phyloP scores from a whole-genome alignment of 2,797 vertebrate genomes.

The Sarcophilus harrisii region DNA sequence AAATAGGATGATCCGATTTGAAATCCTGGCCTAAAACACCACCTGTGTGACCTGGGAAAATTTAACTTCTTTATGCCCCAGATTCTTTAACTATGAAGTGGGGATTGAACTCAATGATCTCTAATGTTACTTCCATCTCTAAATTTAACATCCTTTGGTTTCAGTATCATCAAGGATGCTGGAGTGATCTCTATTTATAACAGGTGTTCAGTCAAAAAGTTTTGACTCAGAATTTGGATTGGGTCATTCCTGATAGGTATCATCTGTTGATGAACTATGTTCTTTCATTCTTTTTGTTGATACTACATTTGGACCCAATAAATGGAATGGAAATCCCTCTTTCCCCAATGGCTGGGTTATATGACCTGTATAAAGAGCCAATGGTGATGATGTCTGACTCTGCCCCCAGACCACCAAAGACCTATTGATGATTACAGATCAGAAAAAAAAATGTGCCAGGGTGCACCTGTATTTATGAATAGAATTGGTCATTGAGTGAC shows the following conservation, averaged over 20 bases:
- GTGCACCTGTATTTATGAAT: background rate
- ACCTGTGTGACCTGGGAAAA: background rate
- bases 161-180: background rate
- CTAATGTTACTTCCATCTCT: background rate
- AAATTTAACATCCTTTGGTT: background rate
- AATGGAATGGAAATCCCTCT: no score
- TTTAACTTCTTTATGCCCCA: background rate
- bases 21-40: background rate
- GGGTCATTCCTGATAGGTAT: background rate
- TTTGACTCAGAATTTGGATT: background rate
- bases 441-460: background rate
- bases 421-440: background rate
- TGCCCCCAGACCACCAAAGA: background rate
- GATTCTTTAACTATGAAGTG: background rate
- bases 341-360: background rate
- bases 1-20: background rate
- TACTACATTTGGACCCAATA: background rate
- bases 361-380: background rate
- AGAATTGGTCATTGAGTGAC: background rate
- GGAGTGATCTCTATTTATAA: background rate
- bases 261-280: background rate
- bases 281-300: background rate
- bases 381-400: background rate
- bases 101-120: background rate
- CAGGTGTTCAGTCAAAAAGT: background rate